Percentiles rank a stretch among this genome's conserved stretches.
Evolutionary conservation across 1,140 invertebrate species (phyloP).

Genomic region (Hestina assimilis): DNA sequence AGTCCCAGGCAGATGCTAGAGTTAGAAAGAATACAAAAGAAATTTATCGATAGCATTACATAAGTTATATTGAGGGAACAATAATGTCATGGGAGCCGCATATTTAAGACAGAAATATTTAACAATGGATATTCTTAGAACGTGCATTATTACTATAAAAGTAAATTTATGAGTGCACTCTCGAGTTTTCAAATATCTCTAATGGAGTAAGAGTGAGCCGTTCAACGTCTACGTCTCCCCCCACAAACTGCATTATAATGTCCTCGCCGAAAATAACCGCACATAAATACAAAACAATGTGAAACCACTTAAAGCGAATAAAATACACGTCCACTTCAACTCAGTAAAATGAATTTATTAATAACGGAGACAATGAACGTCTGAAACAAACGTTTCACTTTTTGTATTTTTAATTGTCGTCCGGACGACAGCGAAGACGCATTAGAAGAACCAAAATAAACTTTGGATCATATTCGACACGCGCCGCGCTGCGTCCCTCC

Average conservation of each 20-base stretch:
- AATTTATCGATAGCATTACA: too few relatives aligned
- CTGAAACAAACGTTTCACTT: slow-evolving; percentile 74
- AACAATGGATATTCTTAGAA: slow-evolving; percentile 56
- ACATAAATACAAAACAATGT: slow-evolving; percentile 79
- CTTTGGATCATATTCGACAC: slow-evolving; percentile 72
- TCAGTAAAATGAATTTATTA: slow-evolving; percentile 79
- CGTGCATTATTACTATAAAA: slow-evolving; percentile 66
- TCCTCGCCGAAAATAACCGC: slow-evolving; percentile 74
- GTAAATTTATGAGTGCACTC: slow-evolving; percentile 76
- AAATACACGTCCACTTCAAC: slow-evolving; percentile 76
- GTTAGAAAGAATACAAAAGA: too few relatives aligned
- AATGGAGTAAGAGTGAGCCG: slow-evolving; percentile 74
- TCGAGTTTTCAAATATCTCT: slow-evolving; percentile 75
- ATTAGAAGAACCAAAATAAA: slow-evolving; percentile 76
- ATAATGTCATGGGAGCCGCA: too few relatives aligned
- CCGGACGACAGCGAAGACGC: slow-evolving; percentile 69
- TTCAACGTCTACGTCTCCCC: slow-evolving; percentile 63
- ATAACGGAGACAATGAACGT: slow-evolving; percentile 78
- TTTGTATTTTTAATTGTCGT: slow-evolving; percentile 78
- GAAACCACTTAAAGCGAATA: slow-evolving; percentile 79
- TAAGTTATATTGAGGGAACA: too few relatives aligned
- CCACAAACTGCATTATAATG: slow-evolving; percentile 77
- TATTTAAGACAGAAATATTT: slow-evolving; percentile 4
- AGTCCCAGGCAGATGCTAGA: too few relatives aligned
- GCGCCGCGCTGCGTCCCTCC: slow-evolving; percentile 24